These are phyloP conservation scores for Dolichopus griseipennis DNA, from an alignment of 2,888 invertebrate genomes.

Conservation along the genomic window DNA sequence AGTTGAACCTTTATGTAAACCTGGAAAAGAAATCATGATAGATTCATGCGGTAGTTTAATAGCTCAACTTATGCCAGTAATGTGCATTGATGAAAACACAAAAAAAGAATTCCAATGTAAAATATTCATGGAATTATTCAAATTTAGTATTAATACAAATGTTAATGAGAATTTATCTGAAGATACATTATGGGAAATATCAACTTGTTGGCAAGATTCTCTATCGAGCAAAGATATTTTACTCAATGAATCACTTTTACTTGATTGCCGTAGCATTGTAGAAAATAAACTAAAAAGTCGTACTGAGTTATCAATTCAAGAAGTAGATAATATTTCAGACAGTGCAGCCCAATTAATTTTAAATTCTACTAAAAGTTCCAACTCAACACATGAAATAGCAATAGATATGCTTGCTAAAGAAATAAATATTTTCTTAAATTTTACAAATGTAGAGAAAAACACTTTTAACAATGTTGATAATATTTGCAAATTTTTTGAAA, in stretches of 20 bases:
- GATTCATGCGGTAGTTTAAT: slow-evolving; percentile 48
- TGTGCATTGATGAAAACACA: slow-evolving; percentile 44
- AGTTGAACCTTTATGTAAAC: slow-evolving; percentile 28
- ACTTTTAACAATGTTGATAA: neutral
- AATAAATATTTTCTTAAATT: neutral
- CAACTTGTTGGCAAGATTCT: slow-evolving; percentile 52
- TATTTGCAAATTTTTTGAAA: neutral
- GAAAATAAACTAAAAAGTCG: slow-evolving; percentile 16
- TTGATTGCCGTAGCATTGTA: slow-evolving; percentile 29
- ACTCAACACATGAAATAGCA: slow-evolving; percentile 26
- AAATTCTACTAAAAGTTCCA: slow-evolving; percentile 26
- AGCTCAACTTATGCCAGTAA: slow-evolving; percentile 46
- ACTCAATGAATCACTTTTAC: slow-evolving; percentile 28
- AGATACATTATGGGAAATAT: slow-evolving; percentile 50
- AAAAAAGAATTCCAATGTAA: slow-evolving; percentile 39
- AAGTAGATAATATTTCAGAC: slow-evolving; percentile 32
- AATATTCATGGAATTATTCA: slow-evolving; percentile 45
- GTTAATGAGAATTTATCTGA: slow-evolving; percentile 35
- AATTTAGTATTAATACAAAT: slow-evolving; percentile 41
- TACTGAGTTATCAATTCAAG: slow-evolving; percentile 19
- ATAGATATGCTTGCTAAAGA: slow-evolving; percentile 11
- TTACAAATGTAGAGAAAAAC: neutral
- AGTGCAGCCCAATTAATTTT: slow-evolving; percentile 33
- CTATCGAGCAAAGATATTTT: slow-evolving; percentile 38
- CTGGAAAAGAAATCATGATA: slow-evolving; percentile 32